A percentile compares a stretch with the other conserved stretches of the same genome.
Conservation (phyloP, 2,888 invertebrate species). For the Stenoptilia bipunctidactyla region DNA sequence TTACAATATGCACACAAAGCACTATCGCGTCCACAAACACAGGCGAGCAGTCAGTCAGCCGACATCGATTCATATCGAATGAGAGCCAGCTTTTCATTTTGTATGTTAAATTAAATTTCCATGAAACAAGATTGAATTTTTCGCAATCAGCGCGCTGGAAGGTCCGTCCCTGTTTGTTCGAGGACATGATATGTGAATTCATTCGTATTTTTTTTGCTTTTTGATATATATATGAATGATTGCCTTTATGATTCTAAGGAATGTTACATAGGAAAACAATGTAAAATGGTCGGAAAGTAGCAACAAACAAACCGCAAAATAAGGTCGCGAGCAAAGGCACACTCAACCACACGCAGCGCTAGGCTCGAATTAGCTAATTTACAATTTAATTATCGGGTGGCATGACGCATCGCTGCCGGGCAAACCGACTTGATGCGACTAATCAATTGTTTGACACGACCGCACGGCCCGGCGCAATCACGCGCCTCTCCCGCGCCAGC, state of each 20-base stretch:
- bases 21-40: conserved; percentile 59
- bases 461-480: conserved; percentile 33
- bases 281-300: conserved; percentile 10
- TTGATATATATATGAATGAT: neutral
- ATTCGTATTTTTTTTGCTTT: neutral
- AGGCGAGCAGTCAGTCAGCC: conserved; percentile 57
- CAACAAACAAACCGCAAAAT: conserved; percentile 24
- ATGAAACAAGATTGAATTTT: conserved; percentile 71
- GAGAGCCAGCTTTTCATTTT: conserved; percentile 61
- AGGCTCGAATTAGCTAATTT: conserved; percentile 65
- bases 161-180: neutral
- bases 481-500: conserved; percentile 21
- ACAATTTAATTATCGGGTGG: conserved; percentile 68
- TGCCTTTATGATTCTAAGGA: neutral
- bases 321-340: conserved; percentile 20
- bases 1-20: conserved; percentile 23
- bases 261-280: neutral
- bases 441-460: conserved; percentile 72
- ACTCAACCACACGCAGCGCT: conserved; percentile 46
- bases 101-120: conserved; percentile 71
- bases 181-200: neutral
- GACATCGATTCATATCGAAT: conserved; percentile 64
- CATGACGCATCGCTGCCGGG: conserved; percentile 69
- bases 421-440: conserved; percentile 71
- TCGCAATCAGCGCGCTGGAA: conserved; percentile 56